phyloP scores from a whole-genome alignment of 2,888 invertebrate species.

The Phengaris alcon region DNA sequence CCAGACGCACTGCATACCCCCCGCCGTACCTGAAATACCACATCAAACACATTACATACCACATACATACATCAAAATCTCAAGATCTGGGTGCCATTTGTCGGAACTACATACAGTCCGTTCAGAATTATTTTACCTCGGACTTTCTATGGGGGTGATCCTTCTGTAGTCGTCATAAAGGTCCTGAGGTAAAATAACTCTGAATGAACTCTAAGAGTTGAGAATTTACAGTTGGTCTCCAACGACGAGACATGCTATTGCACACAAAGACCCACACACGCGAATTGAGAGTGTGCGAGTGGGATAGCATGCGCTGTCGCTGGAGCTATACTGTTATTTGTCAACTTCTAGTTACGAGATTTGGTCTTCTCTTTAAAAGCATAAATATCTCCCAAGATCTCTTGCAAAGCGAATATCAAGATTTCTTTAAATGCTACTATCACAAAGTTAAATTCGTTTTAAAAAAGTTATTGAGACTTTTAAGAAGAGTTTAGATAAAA shows the following conservation, averaged over 20 bases:
- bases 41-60: conserved; percentile 1
- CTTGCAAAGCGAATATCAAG: neutral
- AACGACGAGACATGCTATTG: neutral
- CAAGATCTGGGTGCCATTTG: neutral
- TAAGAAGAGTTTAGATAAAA: conserved; percentile 10
- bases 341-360: neutral
- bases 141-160: no score
- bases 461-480: neutral
- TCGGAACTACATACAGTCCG: neutral
- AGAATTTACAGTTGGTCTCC: neutral
- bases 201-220: neutral
- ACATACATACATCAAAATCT: neutral
- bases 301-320: neutral
- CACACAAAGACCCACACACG: neutral
- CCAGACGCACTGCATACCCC: conserved; percentile 54
- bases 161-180: no score
- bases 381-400: neutral
- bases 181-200: no score
- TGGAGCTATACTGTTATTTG: neutral
- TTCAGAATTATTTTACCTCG: no score
- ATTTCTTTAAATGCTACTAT: neutral
- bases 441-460: neutral
- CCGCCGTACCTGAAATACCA: conserved; percentile 59
- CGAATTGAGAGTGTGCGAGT: no score
- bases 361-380: neutral